These are phyloP conservation scores for Watsonalla binaria DNA, from an alignment of 2,888 invertebrate species.

Conservation along the genomic window DNA sequence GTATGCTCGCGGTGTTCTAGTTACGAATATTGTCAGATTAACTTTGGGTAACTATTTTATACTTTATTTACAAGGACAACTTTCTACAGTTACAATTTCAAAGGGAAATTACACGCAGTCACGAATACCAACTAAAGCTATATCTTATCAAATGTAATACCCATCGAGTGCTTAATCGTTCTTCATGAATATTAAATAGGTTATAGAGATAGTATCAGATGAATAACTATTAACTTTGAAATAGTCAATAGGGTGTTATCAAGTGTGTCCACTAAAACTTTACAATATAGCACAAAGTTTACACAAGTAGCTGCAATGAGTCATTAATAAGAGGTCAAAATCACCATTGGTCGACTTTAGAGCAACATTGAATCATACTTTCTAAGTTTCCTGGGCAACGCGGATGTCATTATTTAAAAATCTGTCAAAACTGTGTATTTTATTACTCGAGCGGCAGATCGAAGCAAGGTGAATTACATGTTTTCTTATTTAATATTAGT, in stretches of 20 bases:
- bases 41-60: constrained; percentile 9
- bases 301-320: constrained; percentile 33
- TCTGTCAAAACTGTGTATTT: constrained; percentile 76
- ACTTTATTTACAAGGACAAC: constrained; percentile 14
- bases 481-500: constrained; percentile 77
- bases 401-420: constrained; percentile 76
- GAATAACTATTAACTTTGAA: not conserved
- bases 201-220: not conserved
- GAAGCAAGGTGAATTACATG: constrained; percentile 74
- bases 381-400: constrained; percentile 69
- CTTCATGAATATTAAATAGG: not conserved
- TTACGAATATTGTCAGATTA: constrained; percentile 14
- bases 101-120: constrained; percentile 34
- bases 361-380: constrained; percentile 56
- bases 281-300: constrained; percentile 5
- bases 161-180: not conserved
- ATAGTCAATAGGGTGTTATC: not conserved
- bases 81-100: constrained; percentile 24
- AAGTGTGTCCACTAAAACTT: constrained; percentile 3
- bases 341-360: constrained; percentile 51
- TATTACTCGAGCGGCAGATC: constrained; percentile 64
- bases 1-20: not conserved
- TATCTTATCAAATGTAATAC: constrained; percentile 2
- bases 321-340: constrained; percentile 41
- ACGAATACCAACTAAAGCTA: constrained; percentile 21